These are phyloP conservation scores for Stomatorhinus walkeri DNA, from an alignment of 2,797 vertebrate genomes.

Conservation along the genomic window DNA sequence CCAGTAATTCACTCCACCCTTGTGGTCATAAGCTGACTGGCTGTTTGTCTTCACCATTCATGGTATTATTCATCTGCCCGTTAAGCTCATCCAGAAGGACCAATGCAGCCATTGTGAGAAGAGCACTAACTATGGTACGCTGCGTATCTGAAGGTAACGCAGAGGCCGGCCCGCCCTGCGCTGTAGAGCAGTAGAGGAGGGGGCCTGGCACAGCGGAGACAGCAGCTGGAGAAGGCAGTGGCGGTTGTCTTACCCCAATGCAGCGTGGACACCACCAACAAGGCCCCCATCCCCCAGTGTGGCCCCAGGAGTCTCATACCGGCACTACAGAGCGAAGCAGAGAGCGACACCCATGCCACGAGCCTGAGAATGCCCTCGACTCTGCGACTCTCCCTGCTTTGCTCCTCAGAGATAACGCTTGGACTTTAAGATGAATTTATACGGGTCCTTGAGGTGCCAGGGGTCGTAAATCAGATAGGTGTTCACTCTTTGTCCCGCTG, in stretches of 20 bases:
- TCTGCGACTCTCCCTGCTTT: not conserved
- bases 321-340: not conserved
- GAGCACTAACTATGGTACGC: not conserved
- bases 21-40: not conserved
- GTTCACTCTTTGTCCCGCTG: not conserved
- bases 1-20: not conserved
- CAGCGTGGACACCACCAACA: not conserved
- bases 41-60: not conserved
- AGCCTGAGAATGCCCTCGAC: not conserved
- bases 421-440: slow-evolving; percentile 2
- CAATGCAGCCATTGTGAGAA: not conserved
- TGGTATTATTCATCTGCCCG: not conserved
- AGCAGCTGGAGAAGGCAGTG: not conserved
- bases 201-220: not conserved
- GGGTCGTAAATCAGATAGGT: not conserved
- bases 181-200: not conserved
- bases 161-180: not conserved
- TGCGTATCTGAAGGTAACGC: not conserved
- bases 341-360: not conserved
- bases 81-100: not conserved
- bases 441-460: not conserved
- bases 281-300: not conserved
- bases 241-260: not conserved
- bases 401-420: not conserved
- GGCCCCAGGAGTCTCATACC: not conserved